Conservation (phyloP, 2,888 invertebrate genomes). For the Eupelmus urozonus region DNA sequence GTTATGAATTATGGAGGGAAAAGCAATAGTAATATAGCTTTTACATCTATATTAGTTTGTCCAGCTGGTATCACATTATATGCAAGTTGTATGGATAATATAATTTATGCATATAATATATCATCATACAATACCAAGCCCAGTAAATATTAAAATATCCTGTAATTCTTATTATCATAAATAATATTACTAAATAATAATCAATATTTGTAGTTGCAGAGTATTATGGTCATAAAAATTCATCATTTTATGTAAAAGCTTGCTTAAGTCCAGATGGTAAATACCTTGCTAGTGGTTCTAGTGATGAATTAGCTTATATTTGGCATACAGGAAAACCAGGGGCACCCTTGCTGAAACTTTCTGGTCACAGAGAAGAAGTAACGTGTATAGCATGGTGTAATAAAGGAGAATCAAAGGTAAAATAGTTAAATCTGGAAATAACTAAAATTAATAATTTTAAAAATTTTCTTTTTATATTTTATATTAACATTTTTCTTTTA, state of each 20-base stretch:
- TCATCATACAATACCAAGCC: constrained; percentile 84
- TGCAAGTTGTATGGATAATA: constrained; percentile 92
- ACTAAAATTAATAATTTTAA: background rate
- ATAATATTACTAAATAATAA: background rate
- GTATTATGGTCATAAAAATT: constrained; percentile 85
- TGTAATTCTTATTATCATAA: background rate
- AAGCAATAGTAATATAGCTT: constrained; percentile 83
- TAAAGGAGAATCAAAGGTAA: constrained; percentile 79
- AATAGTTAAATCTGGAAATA: background rate
- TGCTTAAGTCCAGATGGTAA: constrained; percentile 88
- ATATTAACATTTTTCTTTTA: background rate
- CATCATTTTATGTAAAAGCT: constrained; percentile 91
- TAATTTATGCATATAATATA: constrained; percentile 91
- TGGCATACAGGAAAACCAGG: constrained; percentile 85
- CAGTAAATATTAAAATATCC: constrained; percentile 70
- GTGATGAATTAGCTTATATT: constrained; percentile 90
- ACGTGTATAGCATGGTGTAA: constrained; percentile 90
- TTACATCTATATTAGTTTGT: constrained; percentile 88
- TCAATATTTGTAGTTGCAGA: constrained; percentile 70
- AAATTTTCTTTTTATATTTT: background rate
- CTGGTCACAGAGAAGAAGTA: constrained; percentile 91
- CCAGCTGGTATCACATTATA: constrained; percentile 84
- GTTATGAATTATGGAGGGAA: constrained; percentile 86
- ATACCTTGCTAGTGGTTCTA: constrained; percentile 93
- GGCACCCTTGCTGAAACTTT: constrained; percentile 83